Evolutionary conservation across 2,113 vertebrate genomes (phyloP).

Genomic region (Etheostoma cragini): DNA sequence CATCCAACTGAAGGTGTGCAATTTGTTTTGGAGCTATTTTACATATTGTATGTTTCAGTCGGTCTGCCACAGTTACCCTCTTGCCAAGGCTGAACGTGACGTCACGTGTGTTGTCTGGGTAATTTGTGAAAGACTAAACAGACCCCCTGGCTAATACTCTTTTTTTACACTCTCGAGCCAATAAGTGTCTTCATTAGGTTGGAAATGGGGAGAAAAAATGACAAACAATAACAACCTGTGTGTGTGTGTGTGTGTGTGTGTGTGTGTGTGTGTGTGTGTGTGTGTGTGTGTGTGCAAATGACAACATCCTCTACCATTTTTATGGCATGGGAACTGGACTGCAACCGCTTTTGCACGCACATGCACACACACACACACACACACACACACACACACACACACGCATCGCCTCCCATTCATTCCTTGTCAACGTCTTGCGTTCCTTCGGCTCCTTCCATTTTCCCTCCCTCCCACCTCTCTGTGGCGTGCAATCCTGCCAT

Average conservation of each 20-base stretch:
- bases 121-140: conserved; percentile 20
- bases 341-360: background rate
- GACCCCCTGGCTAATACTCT: background rate
- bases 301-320: conserved; percentile 35
- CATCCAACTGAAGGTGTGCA: too few species aligned
- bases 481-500: conserved; percentile 61
- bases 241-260: background rate
- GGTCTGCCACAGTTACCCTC: background rate
- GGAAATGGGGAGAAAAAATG: conserved; percentile 30
- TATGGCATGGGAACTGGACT: conserved; percentile 32
- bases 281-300: conserved; percentile 12
- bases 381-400: background rate
- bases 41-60: too few species aligned
- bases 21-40: too few species aligned
- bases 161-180: background rate
- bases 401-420: conserved; percentile 24
- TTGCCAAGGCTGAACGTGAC: conserved; percentile 32
- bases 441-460: conserved; percentile 44
- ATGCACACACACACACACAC: background rate
- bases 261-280: background rate
- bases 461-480: conserved; percentile 46
- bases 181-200: conserved; percentile 47
- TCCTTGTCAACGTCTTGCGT: conserved; percentile 35
- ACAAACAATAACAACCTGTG: conserved; percentile 24
- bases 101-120: conserved; percentile 50